A percentile compares a stretch with the other conserved stretches of the same genome.
Evolutionary conservation across 2,113 vertebrate species (phyloP).

Genomic region (Sylvietta virens): DNA sequence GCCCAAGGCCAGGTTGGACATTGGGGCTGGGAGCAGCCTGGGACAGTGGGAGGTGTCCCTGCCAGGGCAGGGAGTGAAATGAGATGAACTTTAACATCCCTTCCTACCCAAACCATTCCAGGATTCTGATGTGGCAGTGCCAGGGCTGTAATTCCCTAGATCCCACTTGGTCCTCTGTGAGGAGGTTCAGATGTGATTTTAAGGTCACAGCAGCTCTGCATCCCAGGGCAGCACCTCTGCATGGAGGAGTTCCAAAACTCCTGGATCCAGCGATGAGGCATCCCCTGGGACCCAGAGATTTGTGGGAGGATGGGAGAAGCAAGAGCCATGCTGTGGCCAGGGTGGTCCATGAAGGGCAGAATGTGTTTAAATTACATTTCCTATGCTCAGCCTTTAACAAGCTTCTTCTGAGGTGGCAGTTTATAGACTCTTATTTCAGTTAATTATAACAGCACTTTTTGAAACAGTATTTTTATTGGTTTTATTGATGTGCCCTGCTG

Average conservation of each 20-base stretch:
- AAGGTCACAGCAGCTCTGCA: neutral
- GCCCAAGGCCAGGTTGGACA: neutral
- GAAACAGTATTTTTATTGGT: neutral
- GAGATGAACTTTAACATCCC: fast-evolving
- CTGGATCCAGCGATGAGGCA: neutral
- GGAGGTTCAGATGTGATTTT: fast-evolving
- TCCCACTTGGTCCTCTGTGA: fast-evolving
- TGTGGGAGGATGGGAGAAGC: neutral
- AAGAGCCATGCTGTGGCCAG: neutral
- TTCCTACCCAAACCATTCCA: neutral
- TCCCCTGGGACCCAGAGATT: neutral
- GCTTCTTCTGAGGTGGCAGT: neutral
- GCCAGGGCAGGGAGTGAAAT: neutral
- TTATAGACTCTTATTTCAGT: slow-evolving; percentile 21
- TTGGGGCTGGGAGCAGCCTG: neutral
- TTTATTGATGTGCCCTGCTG: neutral
- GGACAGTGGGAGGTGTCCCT: neutral
- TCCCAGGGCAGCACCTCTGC: neutral
- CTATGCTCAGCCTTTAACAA: neutral
- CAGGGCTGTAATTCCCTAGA: neutral
- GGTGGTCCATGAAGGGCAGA: neutral
- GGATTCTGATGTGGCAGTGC: neutral
- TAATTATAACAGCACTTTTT: slow-evolving; percentile 4
- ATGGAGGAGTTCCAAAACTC: fast-evolving
- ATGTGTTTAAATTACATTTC: neutral